These are phyloP conservation scores for Spisula solida DNA, from an alignment of 2,888 invertebrate species.

Conservation along the genomic window DNA sequence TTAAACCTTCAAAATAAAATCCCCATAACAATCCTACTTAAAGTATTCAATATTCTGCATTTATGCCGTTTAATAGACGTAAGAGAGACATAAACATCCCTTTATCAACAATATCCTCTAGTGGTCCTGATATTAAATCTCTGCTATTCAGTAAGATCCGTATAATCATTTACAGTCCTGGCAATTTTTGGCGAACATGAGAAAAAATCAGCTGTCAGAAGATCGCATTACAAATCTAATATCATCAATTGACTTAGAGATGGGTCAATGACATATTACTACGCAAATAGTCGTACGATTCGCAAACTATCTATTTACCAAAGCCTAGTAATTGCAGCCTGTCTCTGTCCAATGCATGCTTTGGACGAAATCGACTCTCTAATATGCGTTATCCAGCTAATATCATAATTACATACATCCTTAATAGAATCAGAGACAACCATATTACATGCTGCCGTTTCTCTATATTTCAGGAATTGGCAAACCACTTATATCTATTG, in stretches of 20 bases:
- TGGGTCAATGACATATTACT: not conserved
- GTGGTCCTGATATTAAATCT: not conserved
- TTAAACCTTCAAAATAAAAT: not conserved
- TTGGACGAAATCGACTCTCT: not conserved
- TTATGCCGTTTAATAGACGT: not conserved
- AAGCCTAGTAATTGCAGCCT: not conserved
- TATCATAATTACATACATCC: not conserved
- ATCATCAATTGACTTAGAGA: not conserved
- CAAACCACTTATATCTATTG: not conserved
- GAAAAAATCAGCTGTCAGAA: constrained; percentile 7
- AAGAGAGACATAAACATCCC: not conserved
- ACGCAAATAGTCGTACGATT: not conserved
- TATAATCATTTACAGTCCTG: not conserved
- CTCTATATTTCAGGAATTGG: not conserved
- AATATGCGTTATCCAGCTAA: not conserved
- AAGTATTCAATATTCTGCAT: not conserved
- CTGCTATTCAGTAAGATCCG: not conserved
- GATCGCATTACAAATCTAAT: constrained; percentile 16
- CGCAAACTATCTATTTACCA: not conserved
- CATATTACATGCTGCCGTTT: not conserved
- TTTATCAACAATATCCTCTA: not conserved
- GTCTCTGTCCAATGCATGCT: not conserved
- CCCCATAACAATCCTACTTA: not conserved
- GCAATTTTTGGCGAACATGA: not conserved
- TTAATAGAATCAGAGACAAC: not conserved